A percentile compares a stretch with the other conserved stretches of the same genome.
Evolutionary conservation across 2,888 invertebrate genomes (phyloP).

Genomic region (Odontomyia ornata): DNA sequence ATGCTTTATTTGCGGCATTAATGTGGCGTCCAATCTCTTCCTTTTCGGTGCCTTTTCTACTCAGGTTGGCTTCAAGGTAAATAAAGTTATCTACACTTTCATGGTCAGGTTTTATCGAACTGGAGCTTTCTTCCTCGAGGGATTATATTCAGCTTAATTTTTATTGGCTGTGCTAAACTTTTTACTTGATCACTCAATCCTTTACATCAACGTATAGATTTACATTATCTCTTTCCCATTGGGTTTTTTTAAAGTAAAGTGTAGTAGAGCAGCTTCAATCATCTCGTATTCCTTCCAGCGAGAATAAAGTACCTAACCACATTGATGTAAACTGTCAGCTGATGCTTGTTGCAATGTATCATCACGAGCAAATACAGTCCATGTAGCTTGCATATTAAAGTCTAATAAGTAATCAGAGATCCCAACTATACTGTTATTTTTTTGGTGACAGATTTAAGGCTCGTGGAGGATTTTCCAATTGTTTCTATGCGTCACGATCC

Average conservation of each 20-base stretch:
- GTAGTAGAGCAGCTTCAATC: constrained; percentile 79
- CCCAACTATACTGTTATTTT: constrained; percentile 82
- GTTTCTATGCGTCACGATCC: constrained; percentile 93
- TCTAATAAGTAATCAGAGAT: constrained; percentile 92
- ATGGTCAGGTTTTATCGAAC: too few species aligned
- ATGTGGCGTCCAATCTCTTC: too few species aligned
- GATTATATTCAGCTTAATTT: too few species aligned
- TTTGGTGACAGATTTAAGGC: constrained; percentile 94
- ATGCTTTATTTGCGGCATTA: too few species aligned
- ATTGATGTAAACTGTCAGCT: constrained; percentile 85
- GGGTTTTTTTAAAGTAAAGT: constrained; percentile 87
- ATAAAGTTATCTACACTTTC: too few species aligned
- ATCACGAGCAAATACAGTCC: constrained; percentile 94
- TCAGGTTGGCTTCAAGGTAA: too few species aligned
- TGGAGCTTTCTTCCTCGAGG: too few species aligned
- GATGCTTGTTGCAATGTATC: constrained; percentile 86
- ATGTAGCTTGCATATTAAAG: constrained; percentile 92
- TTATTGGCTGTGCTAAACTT: too few species aligned
- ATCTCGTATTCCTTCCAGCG: constrained; percentile 91
- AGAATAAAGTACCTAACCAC: constrained; percentile 82
- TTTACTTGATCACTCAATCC: too few species aligned
- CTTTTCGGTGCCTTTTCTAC: too few species aligned
- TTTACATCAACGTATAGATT: too few species aligned
- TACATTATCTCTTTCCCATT: constrained; percentile 94
- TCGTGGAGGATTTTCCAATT: constrained; percentile 83